Evolutionary conservation across 2,888 invertebrate species (phyloP), one percentile per base, ranked within the genome.

Genomic region (Drosophila diplacantha): DNA sequence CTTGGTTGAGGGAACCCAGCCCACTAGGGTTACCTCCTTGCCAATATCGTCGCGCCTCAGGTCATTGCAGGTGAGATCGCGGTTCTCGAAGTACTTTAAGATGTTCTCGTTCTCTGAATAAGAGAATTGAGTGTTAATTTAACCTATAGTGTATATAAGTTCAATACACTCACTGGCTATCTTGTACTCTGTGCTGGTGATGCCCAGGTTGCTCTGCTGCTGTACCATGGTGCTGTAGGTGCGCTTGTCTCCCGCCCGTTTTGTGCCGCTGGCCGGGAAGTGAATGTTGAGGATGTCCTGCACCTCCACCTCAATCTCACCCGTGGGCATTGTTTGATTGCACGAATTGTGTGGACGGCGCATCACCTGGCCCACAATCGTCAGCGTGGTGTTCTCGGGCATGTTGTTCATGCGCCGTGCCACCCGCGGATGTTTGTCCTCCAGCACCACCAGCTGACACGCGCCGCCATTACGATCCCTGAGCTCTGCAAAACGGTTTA

Each of bases 401-500:
- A 89, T 87, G 53, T 89, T 88, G 16, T 83, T 73, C 72, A 89
- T 86, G 35, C 88, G 85, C 3, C 87, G 83, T 3, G 85, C 84
- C n/a, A 89, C 72, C n/a, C 88, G 86, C 0, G 87, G 86, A 73
- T 87, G 83, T 84, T 84, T 85, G 55, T 88, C 87, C 53, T 87
- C 87, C 24, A 84, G 73, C 18, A 88, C 85, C 8, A 91, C 87
- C 43, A 92, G 85, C 84, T 93, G 93, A 12, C 91, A 90, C 4
- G 88, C 85, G 4, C 93, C 93, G 4, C 93, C 93, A 77, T 91
- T 90, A 8, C 90, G 88, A 87, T 93, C 93, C 52, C 92, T 87
- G 1, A 94, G 80, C 32, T 92, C 90, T 1, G 92, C 85, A 83
- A 93, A 93, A 26, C 89, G 88, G 3, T 90, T 89, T 37, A 90